Evolutionary conservation across 2,113 vertebrate species (phyloP).

Genomic region (Guaruba guarouba): DNA sequence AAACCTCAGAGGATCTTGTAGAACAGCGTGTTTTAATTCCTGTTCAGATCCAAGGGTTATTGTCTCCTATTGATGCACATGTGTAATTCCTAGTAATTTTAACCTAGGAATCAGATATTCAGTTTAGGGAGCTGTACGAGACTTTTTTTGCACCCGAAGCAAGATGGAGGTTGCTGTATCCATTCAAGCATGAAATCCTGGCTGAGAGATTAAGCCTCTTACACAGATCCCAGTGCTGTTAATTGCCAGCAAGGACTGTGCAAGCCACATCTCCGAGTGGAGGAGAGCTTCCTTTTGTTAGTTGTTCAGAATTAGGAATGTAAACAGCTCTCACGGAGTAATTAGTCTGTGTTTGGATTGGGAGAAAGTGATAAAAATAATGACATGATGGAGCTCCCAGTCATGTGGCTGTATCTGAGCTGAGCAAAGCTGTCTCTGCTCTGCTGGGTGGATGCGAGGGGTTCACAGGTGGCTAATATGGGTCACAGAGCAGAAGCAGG

Average conservation of each 20-base stretch:
- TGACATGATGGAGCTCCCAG: not conserved
- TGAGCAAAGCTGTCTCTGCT: not conserved
- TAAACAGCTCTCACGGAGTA: not conserved
- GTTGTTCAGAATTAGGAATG: conserved; percentile 11
- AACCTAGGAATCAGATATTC: not conserved
- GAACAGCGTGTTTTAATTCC: not conserved
- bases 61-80: not conserved
- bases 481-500: not conserved
- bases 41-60: not conserved
- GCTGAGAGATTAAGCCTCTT: conserved; percentile 52
- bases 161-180: not conserved
- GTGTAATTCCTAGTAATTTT: not conserved
- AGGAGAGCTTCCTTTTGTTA: conserved; percentile 26
- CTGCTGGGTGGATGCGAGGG: not conserved
- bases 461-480: not conserved
- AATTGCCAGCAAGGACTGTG: not conserved
- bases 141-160: conserved; percentile 5
- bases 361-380: not conserved
- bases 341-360: conserved; percentile 24
- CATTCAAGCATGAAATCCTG: conserved; percentile 43
- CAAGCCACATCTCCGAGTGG: not conserved
- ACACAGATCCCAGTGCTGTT: not conserved
- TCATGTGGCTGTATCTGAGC: not conserved
- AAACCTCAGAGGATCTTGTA: not conserved
- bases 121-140: not conserved